Evolutionary conservation across 2,888 invertebrate genomes (phyloP), one percentile per base, ranked within the genome.

Genomic region (Augochlorella aurata): DNA sequence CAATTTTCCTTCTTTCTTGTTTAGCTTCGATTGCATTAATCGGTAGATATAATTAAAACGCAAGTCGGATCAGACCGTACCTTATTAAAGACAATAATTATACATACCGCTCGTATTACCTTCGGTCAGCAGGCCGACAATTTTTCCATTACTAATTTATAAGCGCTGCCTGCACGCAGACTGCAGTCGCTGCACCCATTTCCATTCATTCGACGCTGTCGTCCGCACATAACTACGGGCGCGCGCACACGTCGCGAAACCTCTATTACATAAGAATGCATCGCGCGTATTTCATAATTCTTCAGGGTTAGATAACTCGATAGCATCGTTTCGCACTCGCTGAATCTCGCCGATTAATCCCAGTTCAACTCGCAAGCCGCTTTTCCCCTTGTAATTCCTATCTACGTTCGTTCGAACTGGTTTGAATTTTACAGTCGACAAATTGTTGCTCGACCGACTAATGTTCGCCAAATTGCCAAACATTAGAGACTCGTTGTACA

Each of bases 211-310:
- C 29, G 29, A 7, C 16, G 61, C 8, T 29, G 16, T 16, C 29
- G 29, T 61, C 61, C 16, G 16, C 29, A 16, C 61, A 24, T 61
- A 61, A 61, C 61, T 8, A 7, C 0, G 21, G 21, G 54, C 47
- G 10, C 47, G 47, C 10, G 47, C 58, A 14, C 29, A 16, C 24
- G 4, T 61, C 29, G 29, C 16, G 61, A 24, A 24, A 61, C 24
- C 29, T 24, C 29, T 29, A 61, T 61, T 61, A 61, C 29, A 29
- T 61, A 61, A 61, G 29, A 61, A 29, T 61, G 16, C 61, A 29
- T 29, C 29, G 61, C 61, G 8, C 29, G 61, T 61, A 61, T 61
- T 61, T 61, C 61, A 61, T 61, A 61, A 16, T 61, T 61, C 61
- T 29, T 29, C 29, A 61, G 61, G 61, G 61, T 61, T 61, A 61